phyloP scores from a whole-genome alignment of 2,888 invertebrate genomes.

The Pheosia tremula region DNA sequence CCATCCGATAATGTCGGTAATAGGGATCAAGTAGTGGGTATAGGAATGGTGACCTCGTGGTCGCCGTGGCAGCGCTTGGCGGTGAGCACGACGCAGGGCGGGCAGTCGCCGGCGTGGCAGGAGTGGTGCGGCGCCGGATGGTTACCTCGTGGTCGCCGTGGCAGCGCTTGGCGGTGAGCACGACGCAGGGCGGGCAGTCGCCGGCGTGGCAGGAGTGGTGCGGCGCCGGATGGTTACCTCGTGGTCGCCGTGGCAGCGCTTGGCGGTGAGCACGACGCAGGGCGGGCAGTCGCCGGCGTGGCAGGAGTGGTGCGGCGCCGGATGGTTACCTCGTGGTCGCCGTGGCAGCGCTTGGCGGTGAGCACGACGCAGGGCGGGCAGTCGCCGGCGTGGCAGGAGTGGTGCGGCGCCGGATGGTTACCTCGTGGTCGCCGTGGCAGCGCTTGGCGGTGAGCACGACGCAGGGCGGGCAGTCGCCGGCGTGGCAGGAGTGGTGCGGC shows the following conservation, averaged over 20 bases:
- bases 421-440: conserved; percentile 88
- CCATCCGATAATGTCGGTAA: too few species aligned
- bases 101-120: conserved; percentile 90
- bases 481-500: conserved; percentile 94
- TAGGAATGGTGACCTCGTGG: conserved; percentile 88
- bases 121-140: conserved; percentile 87
- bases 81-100: conserved; percentile 85
- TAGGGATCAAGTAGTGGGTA: conserved; percentile 84
- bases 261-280: conserved; percentile 90
- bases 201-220: conserved; percentile 93
- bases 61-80: conserved; percentile 86
- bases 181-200: conserved; percentile 85
- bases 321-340: conserved; percentile 88
- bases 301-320: conserved; percentile 86
- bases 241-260: conserved; percentile 91
- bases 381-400: conserved; percentile 90
- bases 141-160: conserved; percentile 91
- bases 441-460: conserved; percentile 78
- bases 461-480: conserved; percentile 86
- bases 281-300: conserved; percentile 94
- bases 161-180: conserved; percentile 83
- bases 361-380: conserved; percentile 87
- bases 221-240: conserved; percentile 86
- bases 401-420: conserved; percentile 83
- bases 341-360: conserved; percentile 85